These are phyloP conservation scores for Physocephala rufipes DNA, from an alignment of 2,888 invertebrate species.

Conservation along the genomic window DNA sequence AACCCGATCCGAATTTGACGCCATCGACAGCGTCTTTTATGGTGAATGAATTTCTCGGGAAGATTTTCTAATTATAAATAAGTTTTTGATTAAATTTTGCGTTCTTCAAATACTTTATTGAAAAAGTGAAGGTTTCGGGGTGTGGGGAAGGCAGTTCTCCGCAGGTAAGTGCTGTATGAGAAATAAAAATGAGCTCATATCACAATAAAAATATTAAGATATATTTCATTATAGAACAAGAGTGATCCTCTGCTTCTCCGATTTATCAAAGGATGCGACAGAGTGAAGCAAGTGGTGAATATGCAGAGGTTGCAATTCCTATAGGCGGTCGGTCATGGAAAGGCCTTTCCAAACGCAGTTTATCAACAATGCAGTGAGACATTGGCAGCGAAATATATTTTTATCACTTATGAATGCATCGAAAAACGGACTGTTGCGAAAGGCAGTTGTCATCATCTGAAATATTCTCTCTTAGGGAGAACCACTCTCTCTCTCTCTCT, in stretches of 20 bases:
- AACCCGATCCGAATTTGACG: no score
- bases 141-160: constrained; percentile 45
- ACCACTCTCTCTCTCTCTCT: neutral
- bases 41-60: constrained; percentile 64
- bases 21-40: constrained; percentile 51
- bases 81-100: constrained; percentile 66
- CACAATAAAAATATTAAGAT: neutral
- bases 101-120: constrained; percentile 56
- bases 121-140: constrained; percentile 25
- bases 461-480: neutral
- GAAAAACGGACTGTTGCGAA: neutral
- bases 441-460: neutral
- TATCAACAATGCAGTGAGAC: no score
- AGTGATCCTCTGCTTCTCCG: no score
- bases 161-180: constrained; percentile 41
- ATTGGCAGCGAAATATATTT: neutral
- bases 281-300: no score
- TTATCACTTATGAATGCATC: neutral
- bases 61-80: constrained; percentile 67
- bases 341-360: no score
- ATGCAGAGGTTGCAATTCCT: no score
- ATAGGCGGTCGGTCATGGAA: no score
- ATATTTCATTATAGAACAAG: no score
- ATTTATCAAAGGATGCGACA: no score
- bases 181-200: constrained; percentile 5